Evolutionary conservation across 2,888 invertebrate genomes (phyloP).

Genomic region (Sinhomidia bicolor): DNA sequence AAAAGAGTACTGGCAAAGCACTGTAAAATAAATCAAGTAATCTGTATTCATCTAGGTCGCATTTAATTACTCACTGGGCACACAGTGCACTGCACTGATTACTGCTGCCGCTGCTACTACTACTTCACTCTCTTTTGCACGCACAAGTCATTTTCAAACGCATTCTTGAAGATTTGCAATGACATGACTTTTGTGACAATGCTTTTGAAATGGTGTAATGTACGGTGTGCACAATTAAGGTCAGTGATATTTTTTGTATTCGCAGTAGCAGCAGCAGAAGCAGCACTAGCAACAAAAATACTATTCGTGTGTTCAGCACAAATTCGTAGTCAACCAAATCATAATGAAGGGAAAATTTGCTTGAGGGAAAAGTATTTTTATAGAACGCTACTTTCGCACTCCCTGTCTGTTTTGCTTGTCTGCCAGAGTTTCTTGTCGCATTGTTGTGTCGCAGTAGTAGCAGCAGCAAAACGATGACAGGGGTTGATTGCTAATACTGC

Average conservation of each 20-base stretch:
- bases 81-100: constrained; percentile 53
- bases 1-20: no score
- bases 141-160: constrained; percentile 45
- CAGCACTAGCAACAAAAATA: no score
- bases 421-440: constrained; percentile 13
- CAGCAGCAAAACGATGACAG: not conserved
- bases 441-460: no score
- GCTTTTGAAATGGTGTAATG: constrained; percentile 18
- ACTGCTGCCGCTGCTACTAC: not conserved
- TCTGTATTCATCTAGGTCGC: constrained; percentile 68
- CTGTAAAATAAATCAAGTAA: constrained; percentile 54
- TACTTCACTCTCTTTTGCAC: constrained; percentile 57
- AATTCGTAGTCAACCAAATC: constrained; percentile 58
- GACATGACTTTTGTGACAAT: constrained; percentile 46
- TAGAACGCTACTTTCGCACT: constrained; percentile 54
- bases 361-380: constrained; percentile 66
- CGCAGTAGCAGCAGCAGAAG: no score
- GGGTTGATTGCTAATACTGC: constrained; percentile 18
- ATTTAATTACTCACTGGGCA: constrained; percentile 68
- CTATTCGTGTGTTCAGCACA: constrained; percentile 7
- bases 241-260: constrained; percentile 41
- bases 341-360: constrained; percentile 69
- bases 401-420: not conserved
- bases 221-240: constrained; percentile 57
- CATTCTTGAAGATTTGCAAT: constrained; percentile 15